Evolutionary conservation across 2,113 vertebrate genomes (phyloP).

Genomic region (Brachypteracias leptosomus): DNA sequence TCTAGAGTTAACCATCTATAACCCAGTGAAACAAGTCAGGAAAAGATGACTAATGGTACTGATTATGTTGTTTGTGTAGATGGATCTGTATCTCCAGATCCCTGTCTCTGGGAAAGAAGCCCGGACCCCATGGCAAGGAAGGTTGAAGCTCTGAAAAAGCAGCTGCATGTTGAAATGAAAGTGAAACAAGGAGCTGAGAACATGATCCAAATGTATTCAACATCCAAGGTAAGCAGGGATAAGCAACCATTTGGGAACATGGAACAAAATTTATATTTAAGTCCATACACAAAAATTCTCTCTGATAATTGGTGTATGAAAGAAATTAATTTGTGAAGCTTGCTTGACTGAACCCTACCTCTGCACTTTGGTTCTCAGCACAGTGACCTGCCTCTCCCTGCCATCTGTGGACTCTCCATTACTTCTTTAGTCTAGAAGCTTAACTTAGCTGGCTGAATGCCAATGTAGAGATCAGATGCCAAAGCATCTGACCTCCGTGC

Average conservation of each 20-base stretch:
- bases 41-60: neutral
- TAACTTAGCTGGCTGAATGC: neutral
- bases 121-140: constrained; percentile 74
- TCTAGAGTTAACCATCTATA: neutral
- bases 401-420: neutral
- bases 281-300: neutral
- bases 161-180: constrained; percentile 92
- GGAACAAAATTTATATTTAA: neutral
- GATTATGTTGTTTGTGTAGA: constrained; percentile 21
- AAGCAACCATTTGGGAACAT: neutral
- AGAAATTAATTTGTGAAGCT: neutral
- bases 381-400: neutral
- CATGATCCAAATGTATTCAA: constrained; percentile 89
- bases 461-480: neutral
- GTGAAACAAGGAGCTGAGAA: constrained; percentile 97
- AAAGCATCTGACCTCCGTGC: neutral
- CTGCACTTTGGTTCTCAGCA: neutral
- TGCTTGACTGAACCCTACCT: neutral
- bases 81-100: constrained; percentile 70
- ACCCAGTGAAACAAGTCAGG: neutral
- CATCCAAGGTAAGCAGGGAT: constrained; percentile 81
- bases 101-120: constrained; percentile 77
- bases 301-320: neutral
- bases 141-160: constrained; percentile 85
- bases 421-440: neutral